phyloP scores from a whole-genome alignment of 2,888 invertebrate genomes.

The Cerastoderma edule region DNA sequence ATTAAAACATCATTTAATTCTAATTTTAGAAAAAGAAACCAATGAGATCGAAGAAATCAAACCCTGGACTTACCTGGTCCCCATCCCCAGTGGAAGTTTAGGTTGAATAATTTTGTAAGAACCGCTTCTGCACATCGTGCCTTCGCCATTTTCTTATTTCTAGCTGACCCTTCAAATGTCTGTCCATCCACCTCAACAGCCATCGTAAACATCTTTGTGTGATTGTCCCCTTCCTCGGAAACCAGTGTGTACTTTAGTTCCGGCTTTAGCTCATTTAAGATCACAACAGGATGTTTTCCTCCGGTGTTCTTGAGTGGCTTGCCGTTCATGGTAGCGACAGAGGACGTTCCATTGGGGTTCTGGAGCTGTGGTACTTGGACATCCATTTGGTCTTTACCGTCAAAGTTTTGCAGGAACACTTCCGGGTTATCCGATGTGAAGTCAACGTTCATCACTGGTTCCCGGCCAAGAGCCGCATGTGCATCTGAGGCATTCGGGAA shows the following conservation, averaged over 20 bases:
- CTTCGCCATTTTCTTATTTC: constrained; percentile 96
- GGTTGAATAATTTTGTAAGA: constrained; percentile 84
- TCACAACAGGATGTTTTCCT: constrained; percentile 90
- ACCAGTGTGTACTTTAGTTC: constrained; percentile 86
- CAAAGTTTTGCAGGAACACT: constrained; percentile 78
- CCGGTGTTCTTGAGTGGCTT: constrained; percentile 69
- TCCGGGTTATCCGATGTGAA: constrained; percentile 85
- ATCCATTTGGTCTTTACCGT: constrained; percentile 41
- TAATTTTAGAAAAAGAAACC: no score
- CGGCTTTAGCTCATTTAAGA: constrained; percentile 93
- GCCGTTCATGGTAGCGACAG: constrained; percentile 29
- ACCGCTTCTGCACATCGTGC: constrained; percentile 94
- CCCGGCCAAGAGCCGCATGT: constrained; percentile 80
- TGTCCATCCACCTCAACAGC: constrained; percentile 82
- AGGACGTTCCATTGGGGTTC: constrained; percentile 30
- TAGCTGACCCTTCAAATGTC: constrained; percentile 91
- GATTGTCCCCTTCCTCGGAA: constrained; percentile 87
- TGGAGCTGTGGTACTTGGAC: constrained; percentile 32
- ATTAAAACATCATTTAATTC: no score
- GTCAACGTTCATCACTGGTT: constrained; percentile 83
- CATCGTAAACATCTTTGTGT: constrained; percentile 91
- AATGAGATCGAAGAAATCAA: no score
- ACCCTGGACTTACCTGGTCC: constrained; percentile 20
- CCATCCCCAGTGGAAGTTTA: constrained; percentile 66
- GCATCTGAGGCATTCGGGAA: constrained; percentile 86